Conservation (phyloP, 2,888 invertebrate genomes). For the Calliopum simillimum region DNA sequence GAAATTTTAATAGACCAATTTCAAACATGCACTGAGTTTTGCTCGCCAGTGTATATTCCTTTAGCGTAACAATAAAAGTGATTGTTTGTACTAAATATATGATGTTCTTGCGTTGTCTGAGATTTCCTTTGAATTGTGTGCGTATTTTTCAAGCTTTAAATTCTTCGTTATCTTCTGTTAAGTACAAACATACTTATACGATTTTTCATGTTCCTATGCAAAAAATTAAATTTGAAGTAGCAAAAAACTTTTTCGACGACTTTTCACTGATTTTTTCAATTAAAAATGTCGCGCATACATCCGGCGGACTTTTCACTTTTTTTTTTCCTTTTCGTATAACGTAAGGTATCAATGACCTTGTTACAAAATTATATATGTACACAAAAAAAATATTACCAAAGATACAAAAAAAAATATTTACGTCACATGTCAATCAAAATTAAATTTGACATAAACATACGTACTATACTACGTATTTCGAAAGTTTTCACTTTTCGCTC, state of each 20-base stretch:
- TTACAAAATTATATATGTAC: no score
- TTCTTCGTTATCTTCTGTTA: background rate
- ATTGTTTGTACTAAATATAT: slow-evolving; percentile 27
- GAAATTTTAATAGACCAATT: no score
- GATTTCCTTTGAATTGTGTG: slow-evolving; percentile 13
- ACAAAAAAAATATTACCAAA: no score
- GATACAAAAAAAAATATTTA: no score
- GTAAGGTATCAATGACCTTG: no score
- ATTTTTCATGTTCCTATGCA: background rate
- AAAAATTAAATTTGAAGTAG: slow-evolving; percentile 30
- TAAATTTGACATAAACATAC: background rate
- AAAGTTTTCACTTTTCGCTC: no score
- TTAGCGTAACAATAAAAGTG: slow-evolving; percentile 28
- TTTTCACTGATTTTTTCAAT: slow-evolving; percentile 50
- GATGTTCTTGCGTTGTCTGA: slow-evolving; percentile 10
- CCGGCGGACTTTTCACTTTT: slow-evolving; percentile 50
- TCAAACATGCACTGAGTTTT: no score
- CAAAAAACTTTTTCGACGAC: slow-evolving; percentile 1
- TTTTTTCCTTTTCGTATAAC: slow-evolving; percentile 10
- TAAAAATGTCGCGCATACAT: slow-evolving; percentile 63
- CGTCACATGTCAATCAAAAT: no score
- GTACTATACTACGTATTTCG: no score
- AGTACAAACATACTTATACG: no score
- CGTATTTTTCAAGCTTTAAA: background rate
- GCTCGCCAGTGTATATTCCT: background rate